phyloP scores from a whole-genome alignment of 1,140 invertebrate genomes.

The Ostrea denselamellosa region DNA sequence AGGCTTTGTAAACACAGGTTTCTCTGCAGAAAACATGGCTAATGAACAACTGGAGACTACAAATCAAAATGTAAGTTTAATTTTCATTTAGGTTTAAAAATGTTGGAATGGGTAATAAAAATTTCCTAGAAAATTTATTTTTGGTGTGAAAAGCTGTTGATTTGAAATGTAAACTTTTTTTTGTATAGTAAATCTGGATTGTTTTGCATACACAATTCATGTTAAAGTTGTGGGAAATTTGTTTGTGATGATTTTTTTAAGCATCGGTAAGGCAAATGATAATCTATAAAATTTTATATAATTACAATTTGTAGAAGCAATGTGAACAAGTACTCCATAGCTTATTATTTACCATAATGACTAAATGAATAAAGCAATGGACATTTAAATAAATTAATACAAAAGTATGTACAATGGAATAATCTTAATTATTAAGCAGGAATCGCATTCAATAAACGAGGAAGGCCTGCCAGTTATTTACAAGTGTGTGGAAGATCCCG shows the following conservation, averaged over 20 bases:
- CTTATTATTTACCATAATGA: neutral
- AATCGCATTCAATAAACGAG: neutral
- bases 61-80: constrained; percentile 12
- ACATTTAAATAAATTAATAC: neutral
- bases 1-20: constrained; percentile 10
- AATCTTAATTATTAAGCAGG: neutral
- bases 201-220: neutral
- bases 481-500: constrained; percentile 33
- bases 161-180: neutral
- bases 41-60: constrained; percentile 5
- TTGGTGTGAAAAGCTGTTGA: neutral
- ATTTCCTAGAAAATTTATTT: neutral
- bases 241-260: neutral
- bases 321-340: neutral
- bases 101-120: neutral
- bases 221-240: neutral
- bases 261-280: neutral
- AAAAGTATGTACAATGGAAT: neutral
- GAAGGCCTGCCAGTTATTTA: neutral
- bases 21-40: neutral
- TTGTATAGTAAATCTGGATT: too few relatives aligned
- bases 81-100: neutral
- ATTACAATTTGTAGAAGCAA: neutral
- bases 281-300: neutral
- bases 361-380: neutral